A percentile compares a stretch with the other conserved stretches of the same genome.
phyloP scores from a whole-genome alignment of 2,797 vertebrate species.

The Moxostoma hubbsi region DNA sequence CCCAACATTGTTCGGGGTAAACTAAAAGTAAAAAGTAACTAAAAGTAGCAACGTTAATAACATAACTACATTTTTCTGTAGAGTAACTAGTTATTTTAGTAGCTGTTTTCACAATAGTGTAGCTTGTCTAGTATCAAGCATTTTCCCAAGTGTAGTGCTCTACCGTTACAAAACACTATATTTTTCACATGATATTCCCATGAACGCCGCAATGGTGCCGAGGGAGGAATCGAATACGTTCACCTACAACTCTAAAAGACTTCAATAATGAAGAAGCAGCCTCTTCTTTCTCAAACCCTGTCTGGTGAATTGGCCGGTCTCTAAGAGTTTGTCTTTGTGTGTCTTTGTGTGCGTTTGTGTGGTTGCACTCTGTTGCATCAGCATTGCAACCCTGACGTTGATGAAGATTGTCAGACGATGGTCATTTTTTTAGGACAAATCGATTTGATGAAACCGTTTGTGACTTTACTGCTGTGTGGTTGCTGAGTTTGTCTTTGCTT shows the following conservation, averaged over 20 bases:
- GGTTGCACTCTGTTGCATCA: conserved; percentile 29
- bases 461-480: neutral
- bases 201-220: too few species aligned
- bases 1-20: too few species aligned
- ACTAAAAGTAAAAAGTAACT: too few species aligned
- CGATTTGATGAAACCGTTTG: neutral
- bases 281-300: neutral
- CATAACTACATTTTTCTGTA: too few species aligned
- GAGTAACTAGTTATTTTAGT: too few species aligned
- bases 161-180: too few species aligned
- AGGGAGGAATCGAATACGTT: too few species aligned
- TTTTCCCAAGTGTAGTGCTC: too few species aligned
- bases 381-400: neutral
- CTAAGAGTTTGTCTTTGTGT: neutral
- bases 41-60: too few species aligned
- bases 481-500: neutral
- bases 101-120: too few species aligned
- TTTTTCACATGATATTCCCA: too few species aligned
- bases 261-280: neutral
- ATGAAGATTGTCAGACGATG: conserved; percentile 15
- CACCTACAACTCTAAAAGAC: neutral
- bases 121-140: too few species aligned
- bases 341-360: neutral
- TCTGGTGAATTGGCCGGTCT: neutral
- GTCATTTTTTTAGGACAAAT: neutral